Evolutionary conservation across 2,113 vertebrate species (phyloP), one percentile per base, ranked within the genome.

Genomic region (Brachypodius melanocephalos): DNA sequence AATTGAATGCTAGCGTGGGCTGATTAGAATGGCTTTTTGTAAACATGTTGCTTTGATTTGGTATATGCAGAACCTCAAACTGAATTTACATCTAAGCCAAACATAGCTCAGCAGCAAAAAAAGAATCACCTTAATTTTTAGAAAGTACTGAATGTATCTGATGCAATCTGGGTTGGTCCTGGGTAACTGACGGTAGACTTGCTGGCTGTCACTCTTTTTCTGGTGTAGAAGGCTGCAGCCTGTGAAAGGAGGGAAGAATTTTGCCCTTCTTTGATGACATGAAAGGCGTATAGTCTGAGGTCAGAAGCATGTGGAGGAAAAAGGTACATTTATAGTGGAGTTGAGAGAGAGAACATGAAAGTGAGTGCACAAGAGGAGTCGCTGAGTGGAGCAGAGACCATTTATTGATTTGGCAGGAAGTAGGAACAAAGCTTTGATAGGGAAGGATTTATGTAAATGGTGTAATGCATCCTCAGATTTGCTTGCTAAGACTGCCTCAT

Each of bases 371-470:
- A 4, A 36, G n/a, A 42, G 49, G 34, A 72, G 51, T 65, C 3
- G 1, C 54, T 69, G 77, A 75, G 69, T 83, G 67, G 32, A 81
- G 28, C 58, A 88, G 67, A 72, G 75, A 43, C 62, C 36, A 36
- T 87, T 86, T 89, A 80, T 85, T 95, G 91, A 89, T 94, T 85
- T 68, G 48, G 17, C 61, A 89, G 74, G 69, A 79, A 85, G 78
- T 48, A 73, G 55, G 63, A 93, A 58, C 32, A 92, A 84, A 80
- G 71, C 63, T 86, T 88, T 91, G 75, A 65, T 65, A 80, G 32
- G 24, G 32, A 93, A 88, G 31, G 63, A 80, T 93, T 88, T 83
- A 73, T 77, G 26, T 69, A 59, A 90, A 83, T 0, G 0, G 43
- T 7, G 2, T 86, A 77, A 90, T 71, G 85, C 34, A 40, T 69